These are phyloP conservation scores for Notechis scutatus DNA, from an alignment of 2,113 vertebrate species.

Conservation along the genomic window DNA sequence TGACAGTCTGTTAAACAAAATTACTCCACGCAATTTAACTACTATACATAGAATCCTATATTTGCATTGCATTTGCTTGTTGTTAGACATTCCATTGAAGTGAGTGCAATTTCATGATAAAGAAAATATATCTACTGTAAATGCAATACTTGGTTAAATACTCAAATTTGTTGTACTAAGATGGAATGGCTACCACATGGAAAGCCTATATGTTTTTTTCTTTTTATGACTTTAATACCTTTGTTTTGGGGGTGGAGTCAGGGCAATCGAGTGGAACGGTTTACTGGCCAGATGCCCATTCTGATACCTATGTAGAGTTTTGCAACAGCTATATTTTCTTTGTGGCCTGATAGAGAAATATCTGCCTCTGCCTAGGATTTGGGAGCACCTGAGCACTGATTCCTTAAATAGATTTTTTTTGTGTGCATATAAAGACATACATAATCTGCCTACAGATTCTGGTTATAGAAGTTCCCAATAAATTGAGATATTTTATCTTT, in stretches of 20 bases:
- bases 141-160: not conserved
- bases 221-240: not conserved
- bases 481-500: not conserved
- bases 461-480: slow-evolving; percentile 5
- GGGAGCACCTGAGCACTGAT: slow-evolving; percentile 41
- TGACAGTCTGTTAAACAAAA: too few relatives aligned
- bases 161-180: not conserved
- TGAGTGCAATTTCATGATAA: not conserved
- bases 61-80: not conserved
- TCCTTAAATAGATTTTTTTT: slow-evolving; percentile 46
- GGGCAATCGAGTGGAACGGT: not conserved
- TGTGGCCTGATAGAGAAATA: too few relatives aligned
- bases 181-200: not conserved
- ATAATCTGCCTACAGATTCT: slow-evolving; percentile 25
- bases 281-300: not conserved
- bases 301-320: too few relatives aligned
- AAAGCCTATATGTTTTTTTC: not conserved
- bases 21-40: not conserved
- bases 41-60: not conserved
- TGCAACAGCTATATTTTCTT: too few relatives aligned
- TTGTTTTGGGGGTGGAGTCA: not conserved
- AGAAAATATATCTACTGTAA: not conserved
- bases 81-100: not conserved
- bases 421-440: not conserved
- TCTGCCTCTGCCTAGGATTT: not conserved